Percentiles rank a stretch among this genome's conserved stretches.
phyloP scores from a whole-genome alignment of 2,888 invertebrate species.

The Dasypogon diadema region DNA sequence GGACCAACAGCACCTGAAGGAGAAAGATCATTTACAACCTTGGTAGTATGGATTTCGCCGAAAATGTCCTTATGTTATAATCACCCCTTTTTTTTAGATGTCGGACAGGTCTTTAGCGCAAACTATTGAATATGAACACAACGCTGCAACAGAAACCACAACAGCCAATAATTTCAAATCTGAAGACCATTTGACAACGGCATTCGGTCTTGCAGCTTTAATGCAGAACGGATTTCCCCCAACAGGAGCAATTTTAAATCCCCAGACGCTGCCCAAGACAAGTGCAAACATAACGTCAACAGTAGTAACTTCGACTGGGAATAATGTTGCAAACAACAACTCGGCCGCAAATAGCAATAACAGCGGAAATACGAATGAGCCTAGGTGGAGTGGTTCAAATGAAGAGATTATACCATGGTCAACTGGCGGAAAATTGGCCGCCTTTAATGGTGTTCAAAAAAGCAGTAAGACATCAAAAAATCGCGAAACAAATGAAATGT shows the following conservation, averaged over 20 bases:
- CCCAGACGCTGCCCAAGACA: conserved; percentile 65
- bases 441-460: conserved; percentile 82
- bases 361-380: neutral
- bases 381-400: conserved; percentile 1
- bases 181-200: conserved; percentile 78
- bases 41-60: conserved; percentile 61
- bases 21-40: conserved; percentile 69
- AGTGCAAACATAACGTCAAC: conserved; percentile 60
- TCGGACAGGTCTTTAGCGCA: conserved; percentile 67
- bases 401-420: conserved; percentile 80
- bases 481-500: conserved; percentile 31
- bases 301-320: conserved; percentile 46
- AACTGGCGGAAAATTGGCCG: conserved; percentile 80
- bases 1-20: conserved; percentile 69
- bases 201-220: conserved; percentile 80
- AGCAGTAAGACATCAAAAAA: conserved; percentile 62
- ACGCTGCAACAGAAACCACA: conserved; percentile 61
- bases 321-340: conserved; percentile 51
- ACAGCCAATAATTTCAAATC: conserved; percentile 71
- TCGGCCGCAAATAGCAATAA: conserved; percentile 16
- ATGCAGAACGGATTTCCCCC: conserved; percentile 82
- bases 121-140: conserved; percentile 68
- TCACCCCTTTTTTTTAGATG: conserved; percentile 60
- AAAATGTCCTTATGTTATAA: neutral
- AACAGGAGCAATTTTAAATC: conserved; percentile 72